Percentiles rank a stretch among this genome's conserved stretches.
Conservation (phyloP, 2,113 vertebrate genomes). For the Nibea albiflora region DNA sequence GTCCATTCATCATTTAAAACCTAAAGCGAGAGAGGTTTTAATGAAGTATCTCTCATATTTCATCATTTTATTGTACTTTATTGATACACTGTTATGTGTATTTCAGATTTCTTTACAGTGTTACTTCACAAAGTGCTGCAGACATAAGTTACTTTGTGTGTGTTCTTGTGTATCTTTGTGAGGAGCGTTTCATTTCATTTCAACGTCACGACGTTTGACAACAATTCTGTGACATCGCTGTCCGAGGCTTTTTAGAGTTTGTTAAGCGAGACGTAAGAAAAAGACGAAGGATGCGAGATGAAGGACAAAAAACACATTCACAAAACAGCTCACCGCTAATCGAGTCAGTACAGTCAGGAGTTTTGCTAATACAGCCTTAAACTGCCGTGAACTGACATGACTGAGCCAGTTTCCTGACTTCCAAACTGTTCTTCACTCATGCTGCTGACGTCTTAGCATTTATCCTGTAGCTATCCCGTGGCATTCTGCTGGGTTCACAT, state of each 20-base stretch:
- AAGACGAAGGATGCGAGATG: too few species aligned
- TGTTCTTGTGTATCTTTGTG: neutral
- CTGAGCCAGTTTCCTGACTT: neutral
- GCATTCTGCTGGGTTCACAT: neutral
- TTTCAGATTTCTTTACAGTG: neutral
- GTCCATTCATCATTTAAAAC: too few species aligned
- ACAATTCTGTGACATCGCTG: neutral
- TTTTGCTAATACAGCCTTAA: too few species aligned
- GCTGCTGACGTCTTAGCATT: neutral
- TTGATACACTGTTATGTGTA: neutral
- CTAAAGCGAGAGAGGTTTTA: neutral
- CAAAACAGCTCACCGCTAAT: too few species aligned
- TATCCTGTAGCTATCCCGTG: too few species aligned
- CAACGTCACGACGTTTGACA: neutral
- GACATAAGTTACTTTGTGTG: neutral
- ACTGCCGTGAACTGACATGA: neutral
- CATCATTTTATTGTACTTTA: too few species aligned
- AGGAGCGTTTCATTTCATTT: neutral
- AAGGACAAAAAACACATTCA: too few species aligned
- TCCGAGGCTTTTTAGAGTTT: neutral
- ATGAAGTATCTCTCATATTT: neutral
- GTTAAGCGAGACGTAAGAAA: neutral
- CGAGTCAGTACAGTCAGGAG: neutral
- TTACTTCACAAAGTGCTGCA: constrained; percentile 1
- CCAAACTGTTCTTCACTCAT: neutral